Evolutionary conservation across 1,140 invertebrate genomes (phyloP), one percentile per base, ranked within the genome.

Genomic region (Caerostris extrusa): DNA sequence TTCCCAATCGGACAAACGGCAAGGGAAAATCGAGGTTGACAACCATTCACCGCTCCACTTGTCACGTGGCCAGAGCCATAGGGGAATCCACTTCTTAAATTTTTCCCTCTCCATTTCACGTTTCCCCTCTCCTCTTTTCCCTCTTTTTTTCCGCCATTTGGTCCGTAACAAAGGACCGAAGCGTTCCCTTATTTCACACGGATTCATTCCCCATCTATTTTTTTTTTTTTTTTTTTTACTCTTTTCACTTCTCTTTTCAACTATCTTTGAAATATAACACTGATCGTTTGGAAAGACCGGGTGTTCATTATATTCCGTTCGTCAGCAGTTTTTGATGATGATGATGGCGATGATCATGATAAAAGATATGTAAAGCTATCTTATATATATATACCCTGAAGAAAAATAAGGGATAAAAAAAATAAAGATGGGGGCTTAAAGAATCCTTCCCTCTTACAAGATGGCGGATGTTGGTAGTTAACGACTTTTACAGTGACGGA

Each of bases 11-110:
- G 86, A 88, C 60, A 17, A 93, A 61, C 90, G 56, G 69, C 69
- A n/a, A 91, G 89, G 57, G 83, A 93, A 93, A 93, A 93, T 93
- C 81, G 83, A 86, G 91, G 91, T 82, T 93, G 91, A 93, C 91
- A 83, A 64, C 83, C 56, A 87, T 93, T 93, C 91, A 93, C 53
- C 91, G 91, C 91, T 77, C 83, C 82, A 93, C 91, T 93, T 93
- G 83, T 93, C 91, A 93, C 82, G 17, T 82, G 34, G 56, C 56
- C 19, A 53, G 82, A 87, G 50, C 57, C 67, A 61, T 55, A n/a
- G 91, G 82, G 91, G 34, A 69, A 86, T 86, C 53, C 82, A 57
- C 64, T 67, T 71, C 91, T 87, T 86, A 93, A 93, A 93, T 93
- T 83, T 34, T 71, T 87, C 91, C 91, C 83, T 93, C 83, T 93